Evolutionary conservation across 2,888 invertebrate species (phyloP).

Genomic region (Andrena hattorfiana): DNA sequence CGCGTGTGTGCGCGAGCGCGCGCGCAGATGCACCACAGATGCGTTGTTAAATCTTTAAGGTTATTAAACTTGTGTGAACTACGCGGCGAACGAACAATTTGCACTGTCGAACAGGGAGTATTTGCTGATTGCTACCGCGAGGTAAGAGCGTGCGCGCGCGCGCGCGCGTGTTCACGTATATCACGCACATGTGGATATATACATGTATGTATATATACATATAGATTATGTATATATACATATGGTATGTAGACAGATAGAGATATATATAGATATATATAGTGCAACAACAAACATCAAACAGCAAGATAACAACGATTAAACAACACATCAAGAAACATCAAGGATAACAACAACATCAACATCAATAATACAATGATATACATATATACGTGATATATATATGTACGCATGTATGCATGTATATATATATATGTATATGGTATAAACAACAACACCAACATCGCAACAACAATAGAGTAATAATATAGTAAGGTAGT

Average conservation of each 20-base stretch:
- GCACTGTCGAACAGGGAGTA: not conserved
- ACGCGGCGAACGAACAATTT: not conserved
- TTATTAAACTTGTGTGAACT: too few species aligned
- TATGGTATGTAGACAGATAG: conserved; percentile 53
- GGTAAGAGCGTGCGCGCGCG: conserved; percentile 50
- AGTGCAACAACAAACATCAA: conserved; percentile 85
- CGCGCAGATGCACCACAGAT: conserved; percentile 19
- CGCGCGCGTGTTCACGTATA: conserved; percentile 58
- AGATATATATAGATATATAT: conserved; percentile 72
- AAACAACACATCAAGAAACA: conserved; percentile 85
- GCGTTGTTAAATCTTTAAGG: not conserved
- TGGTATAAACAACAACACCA: conserved; percentile 82
- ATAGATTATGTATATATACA: conserved; percentile 58
- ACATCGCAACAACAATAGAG: conserved; percentile 83
- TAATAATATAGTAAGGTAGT: conserved; percentile 55
- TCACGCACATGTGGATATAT: conserved; percentile 69
- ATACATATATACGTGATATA: conserved; percentile 61
- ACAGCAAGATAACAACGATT: conserved; percentile 84
- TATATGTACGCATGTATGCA: conserved; percentile 69
- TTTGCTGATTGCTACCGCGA: not conserved
- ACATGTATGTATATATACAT: conserved; percentile 66
- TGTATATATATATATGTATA: conserved; percentile 63
- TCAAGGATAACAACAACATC: conserved; percentile 83
- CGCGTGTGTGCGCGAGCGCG: conserved; percentile 62
- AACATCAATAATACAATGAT: conserved; percentile 83